These are phyloP conservation scores for Xanthorhoe spadicearia DNA, from an alignment of 2,888 invertebrate genomes.

Conservation along the genomic window DNA sequence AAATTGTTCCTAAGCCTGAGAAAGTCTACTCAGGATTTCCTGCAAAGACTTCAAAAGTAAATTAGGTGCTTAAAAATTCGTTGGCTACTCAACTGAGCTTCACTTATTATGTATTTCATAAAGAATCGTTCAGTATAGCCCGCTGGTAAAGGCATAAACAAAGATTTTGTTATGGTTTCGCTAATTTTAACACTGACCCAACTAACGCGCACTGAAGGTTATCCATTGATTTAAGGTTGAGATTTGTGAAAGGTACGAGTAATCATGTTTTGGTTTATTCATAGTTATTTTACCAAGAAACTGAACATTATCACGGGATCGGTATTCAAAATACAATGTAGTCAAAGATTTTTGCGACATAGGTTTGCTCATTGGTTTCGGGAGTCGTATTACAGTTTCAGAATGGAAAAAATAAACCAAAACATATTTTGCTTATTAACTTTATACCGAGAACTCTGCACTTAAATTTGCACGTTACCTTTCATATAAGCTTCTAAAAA, in stretches of 20 bases:
- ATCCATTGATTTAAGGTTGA: constrained; percentile 33
- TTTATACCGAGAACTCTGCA: neutral
- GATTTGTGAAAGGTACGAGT: constrained; percentile 10
- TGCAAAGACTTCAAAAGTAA: neutral
- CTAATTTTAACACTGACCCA: constrained; percentile 47
- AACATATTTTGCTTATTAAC: neutral
- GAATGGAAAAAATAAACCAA: too few relatives aligned
- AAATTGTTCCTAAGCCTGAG: neutral
- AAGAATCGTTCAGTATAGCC: constrained; percentile 22
- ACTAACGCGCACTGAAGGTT: constrained; percentile 40
- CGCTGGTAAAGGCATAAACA: constrained; percentile 35
- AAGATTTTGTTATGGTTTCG: constrained; percentile 45
- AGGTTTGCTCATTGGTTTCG: neutral
- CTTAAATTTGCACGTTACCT: neutral
- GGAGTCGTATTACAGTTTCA: too few relatives aligned
- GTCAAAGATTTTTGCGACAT: neutral
- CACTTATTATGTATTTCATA: constrained; percentile 17
- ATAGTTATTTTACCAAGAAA: neutral
- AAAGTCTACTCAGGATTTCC: neutral
- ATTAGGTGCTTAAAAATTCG: neutral
- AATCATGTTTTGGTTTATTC: constrained; percentile 8
- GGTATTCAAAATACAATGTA: neutral
- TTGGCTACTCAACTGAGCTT: constrained; percentile 5
- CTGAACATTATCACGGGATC: neutral
- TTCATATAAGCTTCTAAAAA: too few relatives aligned